Conservation (phyloP, 2,888 invertebrate species). For the Auanema freiburgensis region DNA sequence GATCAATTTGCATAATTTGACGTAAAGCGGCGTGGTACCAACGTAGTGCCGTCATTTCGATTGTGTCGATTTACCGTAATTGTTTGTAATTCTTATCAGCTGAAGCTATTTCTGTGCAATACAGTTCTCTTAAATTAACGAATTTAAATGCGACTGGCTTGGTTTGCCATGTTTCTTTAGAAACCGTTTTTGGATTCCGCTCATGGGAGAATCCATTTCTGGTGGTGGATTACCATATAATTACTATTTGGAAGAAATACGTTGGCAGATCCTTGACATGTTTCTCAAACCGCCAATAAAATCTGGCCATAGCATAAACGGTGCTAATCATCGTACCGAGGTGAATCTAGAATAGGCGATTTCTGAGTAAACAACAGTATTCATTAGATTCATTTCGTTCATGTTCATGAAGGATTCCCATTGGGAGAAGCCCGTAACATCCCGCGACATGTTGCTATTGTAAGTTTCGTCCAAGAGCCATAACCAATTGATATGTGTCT, state of each 20-base stretch:
- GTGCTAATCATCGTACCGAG: not conserved
- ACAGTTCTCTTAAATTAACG: not conserved
- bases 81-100: not conserved
- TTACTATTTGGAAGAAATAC: not conserved
- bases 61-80: not conserved
- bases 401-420: not conserved
- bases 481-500: not conserved
- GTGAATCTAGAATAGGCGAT: not conserved
- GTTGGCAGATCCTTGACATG: not conserved
- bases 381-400: constrained; percentile 1
- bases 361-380: not conserved
- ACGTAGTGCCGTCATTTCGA: too few species aligned
- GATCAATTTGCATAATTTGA: too few species aligned
- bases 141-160: not conserved
- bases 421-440: not conserved
- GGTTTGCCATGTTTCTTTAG: not conserved
- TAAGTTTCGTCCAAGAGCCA: not conserved
- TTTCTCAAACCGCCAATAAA: not conserved
- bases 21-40: too few species aligned
- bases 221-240: not conserved
- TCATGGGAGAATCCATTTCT: not conserved
- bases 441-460: not conserved
- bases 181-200: not conserved
- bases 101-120: not conserved
- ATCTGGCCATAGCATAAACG: constrained; percentile 2